phyloP scores from a whole-genome alignment of 1,140 invertebrate species.

The Drosophila novamexicana region DNA sequence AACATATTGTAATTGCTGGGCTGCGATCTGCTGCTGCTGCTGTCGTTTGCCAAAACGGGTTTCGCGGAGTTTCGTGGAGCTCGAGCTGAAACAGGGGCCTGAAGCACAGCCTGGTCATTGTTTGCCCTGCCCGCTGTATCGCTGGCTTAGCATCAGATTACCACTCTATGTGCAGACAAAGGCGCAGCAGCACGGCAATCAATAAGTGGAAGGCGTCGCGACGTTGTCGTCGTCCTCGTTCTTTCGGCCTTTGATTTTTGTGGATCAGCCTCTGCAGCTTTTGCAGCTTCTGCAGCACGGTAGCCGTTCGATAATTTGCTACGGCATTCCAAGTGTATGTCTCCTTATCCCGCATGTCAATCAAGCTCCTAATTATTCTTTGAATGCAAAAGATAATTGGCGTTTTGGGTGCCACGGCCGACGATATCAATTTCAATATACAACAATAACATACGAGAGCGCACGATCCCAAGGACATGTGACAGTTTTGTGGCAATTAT shows the following conservation, averaged over 20 bases:
- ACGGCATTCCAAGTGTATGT: slow-evolving; percentile 84
- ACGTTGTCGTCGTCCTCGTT: slow-evolving; percentile 51
- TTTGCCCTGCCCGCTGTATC: slow-evolving; percentile 61
- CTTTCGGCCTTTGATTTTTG: slow-evolving; percentile 74
- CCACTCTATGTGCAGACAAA: slow-evolving; percentile 78
- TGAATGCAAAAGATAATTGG: slow-evolving; percentile 84
- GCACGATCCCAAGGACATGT: slow-evolving; percentile 8
- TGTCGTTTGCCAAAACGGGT: slow-evolving; percentile 63
- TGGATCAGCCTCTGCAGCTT: slow-evolving; percentile 58
- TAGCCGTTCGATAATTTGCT: slow-evolving; percentile 84
- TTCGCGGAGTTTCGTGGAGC: slow-evolving; percentile 21
- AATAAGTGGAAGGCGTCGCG: slow-evolving; percentile 78
- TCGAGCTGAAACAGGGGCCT: slow-evolving; percentile 3
- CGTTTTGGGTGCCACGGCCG: slow-evolving; percentile 47
- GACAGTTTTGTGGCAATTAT: slow-evolving; percentile 67
- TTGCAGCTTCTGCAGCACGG: slow-evolving; percentile 50
- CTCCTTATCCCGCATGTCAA: slow-evolving; percentile 84
- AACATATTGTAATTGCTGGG: slow-evolving; percentile 83
- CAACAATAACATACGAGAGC: slow-evolving; percentile 25
- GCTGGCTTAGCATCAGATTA: slow-evolving; percentile 81
- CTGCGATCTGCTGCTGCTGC: slow-evolving; percentile 35
- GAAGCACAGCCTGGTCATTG: slow-evolving; percentile 51
- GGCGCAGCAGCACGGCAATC: slow-evolving; percentile 42
- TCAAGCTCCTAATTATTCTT: slow-evolving; percentile 84
- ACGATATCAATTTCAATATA: slow-evolving; percentile 68